Evolutionary conservation across 2,888 invertebrate genomes (phyloP).

Genomic region (Nymphalis polychloros): DNA sequence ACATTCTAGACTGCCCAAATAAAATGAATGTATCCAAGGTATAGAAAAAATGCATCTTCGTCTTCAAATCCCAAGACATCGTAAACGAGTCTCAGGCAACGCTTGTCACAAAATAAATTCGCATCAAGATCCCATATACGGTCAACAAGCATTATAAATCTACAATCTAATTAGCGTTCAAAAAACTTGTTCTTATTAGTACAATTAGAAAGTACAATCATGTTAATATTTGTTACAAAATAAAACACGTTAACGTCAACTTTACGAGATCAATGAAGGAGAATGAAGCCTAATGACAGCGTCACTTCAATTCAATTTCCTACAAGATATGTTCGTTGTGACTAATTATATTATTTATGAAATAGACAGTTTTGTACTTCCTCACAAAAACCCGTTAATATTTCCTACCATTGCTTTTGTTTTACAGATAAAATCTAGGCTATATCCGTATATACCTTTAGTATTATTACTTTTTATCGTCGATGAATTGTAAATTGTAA

Average conservation of each 20-base stretch:
- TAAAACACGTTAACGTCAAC: slow-evolving; percentile 1
- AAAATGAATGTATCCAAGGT: too few relatives aligned
- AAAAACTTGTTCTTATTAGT: slow-evolving; percentile 3
- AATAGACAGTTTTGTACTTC: slow-evolving; percentile 13
- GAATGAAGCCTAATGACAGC: slow-evolving; percentile 29
- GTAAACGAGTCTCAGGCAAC: too few relatives aligned
- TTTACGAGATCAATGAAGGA: slow-evolving; percentile 2
- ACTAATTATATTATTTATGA: background rate
- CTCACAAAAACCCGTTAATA: slow-evolving; percentile 12
- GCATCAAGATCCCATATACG: background rate
- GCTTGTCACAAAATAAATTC: too few relatives aligned
- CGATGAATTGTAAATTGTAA: too few relatives aligned
- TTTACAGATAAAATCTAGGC: background rate
- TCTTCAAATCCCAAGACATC: too few relatives aligned
- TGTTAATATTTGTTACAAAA: background rate
- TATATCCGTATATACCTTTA: too few relatives aligned
- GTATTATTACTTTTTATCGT: too few relatives aligned
- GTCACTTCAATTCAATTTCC: slow-evolving; percentile 30
- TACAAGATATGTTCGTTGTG: slow-evolving; percentile 5
- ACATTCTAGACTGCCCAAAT: too few relatives aligned
- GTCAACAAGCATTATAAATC: background rate
- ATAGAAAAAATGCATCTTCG: too few relatives aligned
- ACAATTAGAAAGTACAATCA: slow-evolving; percentile 11
- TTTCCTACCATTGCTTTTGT: slow-evolving; percentile 2
- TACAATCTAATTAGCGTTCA: background rate